Base-by-base conservation (phyloP, 2,113 vertebrate genomes). In the Cinclus mexicanus region DNA sequence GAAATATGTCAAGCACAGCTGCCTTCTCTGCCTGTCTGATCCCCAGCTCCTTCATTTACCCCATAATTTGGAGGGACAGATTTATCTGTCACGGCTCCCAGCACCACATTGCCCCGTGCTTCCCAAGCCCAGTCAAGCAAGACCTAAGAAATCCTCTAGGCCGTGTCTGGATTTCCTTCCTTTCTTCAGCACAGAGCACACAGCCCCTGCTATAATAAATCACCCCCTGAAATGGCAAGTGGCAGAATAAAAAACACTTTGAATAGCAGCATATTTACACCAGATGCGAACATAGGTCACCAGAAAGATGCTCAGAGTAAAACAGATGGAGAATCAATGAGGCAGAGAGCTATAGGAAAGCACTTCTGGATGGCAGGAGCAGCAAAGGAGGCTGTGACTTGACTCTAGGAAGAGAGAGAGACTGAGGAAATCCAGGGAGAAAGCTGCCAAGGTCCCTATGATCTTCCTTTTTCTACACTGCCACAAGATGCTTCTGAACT, bases 301-400 rank as follows among this genome's bases (percentile, higher is more conserved):
- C 83, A 95, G 76, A 78, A 97, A 95, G 64, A 90, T 83, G 72
- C 35, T 92, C 68, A 87, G 72, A 93, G 60, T 60, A 60, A 89
- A 96, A 88, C 93, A 97, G 94, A 96, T 96, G 94, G 95, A 94
- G 64, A 94, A 81, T 24, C 95, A 96, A 93, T 95, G 96, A 96
- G 83, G 93, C 95, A 68, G 68, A 93, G 90, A 68, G 39, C 52
- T 74, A 33, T 25, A 83, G 93, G 80, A 90, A 95, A 78, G 56
- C 70, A 52, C 41, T 94, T 87, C 57, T 76, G 59, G 49, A 88
- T 93, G 50, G 53, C 74, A 95, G 89, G 75, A 93, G 61, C 64
- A 63, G 78, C 61, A 77, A 49, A 63, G 42, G 2, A 7, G 3
- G 47, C 64, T 93, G 56, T 37, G 60, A 41, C 52, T 83, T 53